Evolutionary conservation across 2,888 invertebrate species (phyloP), one percentile per base, ranked within the genome.

Genomic region (Watsonalla cultraria): DNA sequence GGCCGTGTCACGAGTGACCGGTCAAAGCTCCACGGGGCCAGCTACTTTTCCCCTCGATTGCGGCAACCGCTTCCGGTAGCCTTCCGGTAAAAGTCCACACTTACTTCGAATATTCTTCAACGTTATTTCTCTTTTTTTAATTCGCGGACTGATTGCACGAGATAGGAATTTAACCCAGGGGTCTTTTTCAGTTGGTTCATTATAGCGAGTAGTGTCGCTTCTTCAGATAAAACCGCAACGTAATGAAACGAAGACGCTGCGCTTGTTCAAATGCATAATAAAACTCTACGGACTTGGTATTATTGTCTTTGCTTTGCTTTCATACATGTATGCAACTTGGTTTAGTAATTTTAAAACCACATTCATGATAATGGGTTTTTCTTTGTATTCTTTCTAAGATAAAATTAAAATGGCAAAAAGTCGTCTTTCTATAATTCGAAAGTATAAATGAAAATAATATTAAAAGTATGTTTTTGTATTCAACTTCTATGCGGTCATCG

Each of bases 31-130:
- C 68, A 69, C 70, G 64, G 64, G 64, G 69, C 69, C 66, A 71
- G 75, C 73, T 77, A 83, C 82, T 84, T 86, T 84, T 84, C 79
- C 76, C 77, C 76, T 80, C 81, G 74, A 82, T 80, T 81, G 82
- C 81, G 76, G 76, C 70, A 64, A 72, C 67, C 74, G 72, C 72
- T 82, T 84, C 83, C 84, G 78, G 68, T 61, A 62, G 71, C 74
- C 72, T 74, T 72, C 76, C 76, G 74, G 68, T 64, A 60, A 74
- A 76, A 74, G 76, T 74, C 73, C 65, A 72, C 73, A 72, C 74
- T 75, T 70, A 64, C 65, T 77, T 71, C 62, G 68, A 72, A 73
- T 76, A 78, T 72, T 69, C 67, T 72, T 69, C 57, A 13, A 54
- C 65, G 54, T 63, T 60, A 62, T 64, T 65, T 66, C 58, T 65